These are phyloP conservation scores for Colletes latitarsis DNA, from an alignment of 1,140 invertebrate genomes.

Conservation along the genomic window DNA sequence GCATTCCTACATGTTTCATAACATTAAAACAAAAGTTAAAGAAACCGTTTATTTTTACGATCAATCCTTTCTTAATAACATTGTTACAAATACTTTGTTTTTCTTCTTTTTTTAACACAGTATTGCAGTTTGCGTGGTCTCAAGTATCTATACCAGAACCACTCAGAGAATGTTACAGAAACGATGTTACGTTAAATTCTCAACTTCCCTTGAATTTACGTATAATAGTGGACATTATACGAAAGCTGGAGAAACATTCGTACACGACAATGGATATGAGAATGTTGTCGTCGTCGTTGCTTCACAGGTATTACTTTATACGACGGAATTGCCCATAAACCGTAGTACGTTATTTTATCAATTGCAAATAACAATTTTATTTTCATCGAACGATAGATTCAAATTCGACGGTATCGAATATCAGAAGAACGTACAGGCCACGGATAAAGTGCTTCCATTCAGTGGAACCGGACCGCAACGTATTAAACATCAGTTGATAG, in stretches of 20 bases:
- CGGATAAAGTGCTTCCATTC: slow-evolving; percentile 82
- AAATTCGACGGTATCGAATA: slow-evolving; percentile 84
- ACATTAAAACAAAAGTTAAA: too few species aligned
- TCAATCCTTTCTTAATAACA: background rate
- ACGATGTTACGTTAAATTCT: slow-evolving; percentile 68
- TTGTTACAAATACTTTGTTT: slow-evolving; percentile 5
- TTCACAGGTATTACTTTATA: slow-evolving; percentile 79
- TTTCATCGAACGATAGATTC: slow-evolving; percentile 79
- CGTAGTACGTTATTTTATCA: background rate
- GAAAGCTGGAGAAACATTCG: slow-evolving; percentile 80
- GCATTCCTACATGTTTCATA: too few species aligned
- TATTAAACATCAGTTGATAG: slow-evolving; percentile 82
- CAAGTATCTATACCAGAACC: slow-evolving; percentile 75
- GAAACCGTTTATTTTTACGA: too few species aligned
- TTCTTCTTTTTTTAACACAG: slow-evolving; percentile 10
- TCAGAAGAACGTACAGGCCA: slow-evolving; percentile 76
- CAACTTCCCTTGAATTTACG: slow-evolving; percentile 80
- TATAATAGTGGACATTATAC: slow-evolving; percentile 81
- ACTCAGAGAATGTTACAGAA: slow-evolving; percentile 81
- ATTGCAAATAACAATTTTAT: background rate
- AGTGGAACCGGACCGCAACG: slow-evolving; percentile 83
- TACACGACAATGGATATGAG: slow-evolving; percentile 78
- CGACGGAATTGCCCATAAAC: background rate
- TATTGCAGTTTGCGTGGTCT: slow-evolving; percentile 27
- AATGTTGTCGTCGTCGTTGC: slow-evolving; percentile 79